Base-by-base conservation (phyloP, 2,888 invertebrate genomes). In the Troglohyphantes excavatus region DNA sequence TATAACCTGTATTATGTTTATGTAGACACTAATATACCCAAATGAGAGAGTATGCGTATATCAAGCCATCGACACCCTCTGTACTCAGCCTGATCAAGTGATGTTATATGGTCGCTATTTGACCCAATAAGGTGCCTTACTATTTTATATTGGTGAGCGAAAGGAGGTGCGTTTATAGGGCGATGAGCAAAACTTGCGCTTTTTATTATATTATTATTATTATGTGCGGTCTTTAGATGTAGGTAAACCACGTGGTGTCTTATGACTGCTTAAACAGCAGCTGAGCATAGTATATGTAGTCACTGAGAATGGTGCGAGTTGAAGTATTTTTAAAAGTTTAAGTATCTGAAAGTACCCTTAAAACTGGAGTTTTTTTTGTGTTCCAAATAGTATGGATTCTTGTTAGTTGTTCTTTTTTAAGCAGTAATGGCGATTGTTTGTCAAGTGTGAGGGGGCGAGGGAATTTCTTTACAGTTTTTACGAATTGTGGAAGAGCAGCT, bases 111-210 rank as follows among this genome's bases (percentile, higher is more conserved):
- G 63, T 23, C 61, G 39, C 46, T 5, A 29, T 59, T 61, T 5
- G 61, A 39, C 29, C 61, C 59, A 78, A 46, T 19, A 61, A 63
- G 70, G 86, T 86, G 86, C 86, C 86, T 86, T 86, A 78, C 23
- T 70, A 23, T 86, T 86, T 86, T 85, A 85, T 78, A 86, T 53
- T 68, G n/a, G 70, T 65, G 59, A 67, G 13, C 39, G 19, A 46
- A 43, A 19, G 26, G 26, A 75, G 61, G 23, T 46, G 61, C 33
- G 63, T 83, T 72, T 63, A 83, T 83, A 65, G 63, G n/a, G 23
- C 26, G 70, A 29, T 26, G 73, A 83, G 33, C 65, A 63, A 33
- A 78, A 78, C 39, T 78, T 61, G 39, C 39, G 78, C 86, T 86
- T 86, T 59, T 78, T 86, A 85, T 33, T 85, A 81, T 68, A 68